Base-by-base conservation (phyloP, 2,888 invertebrate species). In the Ectobius pallidus region DNA sequence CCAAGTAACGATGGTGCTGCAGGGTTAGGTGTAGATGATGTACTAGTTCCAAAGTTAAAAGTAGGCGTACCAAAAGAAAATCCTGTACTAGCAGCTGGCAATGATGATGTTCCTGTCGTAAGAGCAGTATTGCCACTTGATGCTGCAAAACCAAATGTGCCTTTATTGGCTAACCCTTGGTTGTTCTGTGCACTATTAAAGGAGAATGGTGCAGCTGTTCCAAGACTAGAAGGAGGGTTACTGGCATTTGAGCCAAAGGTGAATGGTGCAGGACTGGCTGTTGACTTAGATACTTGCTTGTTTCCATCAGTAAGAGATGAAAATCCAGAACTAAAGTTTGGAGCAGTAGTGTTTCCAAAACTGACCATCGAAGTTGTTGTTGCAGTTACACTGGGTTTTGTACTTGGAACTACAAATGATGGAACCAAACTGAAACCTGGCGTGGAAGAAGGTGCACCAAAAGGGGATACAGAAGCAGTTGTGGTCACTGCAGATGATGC, bases 41-140 rank as follows among this genome's bases (percentile, higher is more conserved):
- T 49, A 22, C n/a, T 52, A 6, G 70, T 44, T 27, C 73, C 73
- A 46, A 73, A 73, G 32, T 25, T 67, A 25, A 71, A 70, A 18
- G 32, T 25, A 20, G 70, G 58, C 52, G 71, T 34, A 1, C n/a
- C 39, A 52, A 71, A 71, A 1, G 22, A 20, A 49, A 71, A 71
- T 7, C 63, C 63, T 14, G 65, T 18, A 27, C 4, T 65, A 14
- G 27, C 25, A 1, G 46, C 27, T 25, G 42, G 25, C 16, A n/a
- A 9, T 11, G 65, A 65, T 44, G 61, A n/a, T 30, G 52, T 27
- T 25, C 42, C 39, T n/a, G n/a, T n/a, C n/a, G n/a, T n/a, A 20
- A 14, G 39, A 42, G 39, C 22, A 61, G 27, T 42, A 34, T n/a
- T 42, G 18, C 27, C 61, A 20, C 46, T 20, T 34, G 71, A 7